A percentile compares a stretch with the other conserved stretches of the same genome.
Evolutionary conservation across 2,797 vertebrate species (phyloP).

Genomic region (Malacoraja senta): DNA sequence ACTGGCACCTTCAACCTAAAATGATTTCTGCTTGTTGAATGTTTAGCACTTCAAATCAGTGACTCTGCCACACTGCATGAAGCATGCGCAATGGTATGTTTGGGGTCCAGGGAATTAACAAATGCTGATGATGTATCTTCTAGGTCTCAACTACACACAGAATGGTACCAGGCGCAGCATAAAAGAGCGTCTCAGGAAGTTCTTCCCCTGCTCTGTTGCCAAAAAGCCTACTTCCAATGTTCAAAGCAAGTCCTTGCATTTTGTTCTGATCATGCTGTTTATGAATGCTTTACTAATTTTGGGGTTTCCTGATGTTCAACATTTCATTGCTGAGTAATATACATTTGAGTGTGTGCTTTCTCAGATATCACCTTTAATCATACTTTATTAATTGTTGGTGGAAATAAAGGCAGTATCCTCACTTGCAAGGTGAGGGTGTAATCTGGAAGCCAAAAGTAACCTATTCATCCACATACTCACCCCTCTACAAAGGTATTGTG

Average conservation of each 20-base stretch:
- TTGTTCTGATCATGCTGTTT: conserved; percentile 25
- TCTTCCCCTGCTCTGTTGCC: conserved; percentile 79
- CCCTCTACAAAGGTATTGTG: background rate
- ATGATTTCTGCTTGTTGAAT: conserved; percentile 40
- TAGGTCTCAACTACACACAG: conserved; percentile 78
- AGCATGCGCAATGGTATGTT: conserved; percentile 47
- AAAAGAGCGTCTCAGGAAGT: conserved; percentile 85
- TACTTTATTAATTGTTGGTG: background rate
- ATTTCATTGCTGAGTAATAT: background rate
- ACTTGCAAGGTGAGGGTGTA: background rate
- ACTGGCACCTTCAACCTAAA: conserved; percentile 37
- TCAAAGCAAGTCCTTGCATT: conserved; percentile 83
- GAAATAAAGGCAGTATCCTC: background rate
- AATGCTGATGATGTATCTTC: conserved; percentile 69
- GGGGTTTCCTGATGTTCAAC: background rate
- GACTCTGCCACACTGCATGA: conserved; percentile 42
- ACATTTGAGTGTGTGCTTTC: background rate
- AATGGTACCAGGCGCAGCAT: conserved; percentile 76
- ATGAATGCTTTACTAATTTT: background rate
- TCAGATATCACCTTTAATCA: background rate
- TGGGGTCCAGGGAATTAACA: conserved; percentile 54
- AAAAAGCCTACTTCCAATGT: conserved; percentile 76
- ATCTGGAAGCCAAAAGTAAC: background rate
- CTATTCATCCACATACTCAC: background rate
- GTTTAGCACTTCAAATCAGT: conserved; percentile 43